Base-by-base conservation (phyloP, 2,797 vertebrate genomes). In the Astyanax mexicanus region DNA sequence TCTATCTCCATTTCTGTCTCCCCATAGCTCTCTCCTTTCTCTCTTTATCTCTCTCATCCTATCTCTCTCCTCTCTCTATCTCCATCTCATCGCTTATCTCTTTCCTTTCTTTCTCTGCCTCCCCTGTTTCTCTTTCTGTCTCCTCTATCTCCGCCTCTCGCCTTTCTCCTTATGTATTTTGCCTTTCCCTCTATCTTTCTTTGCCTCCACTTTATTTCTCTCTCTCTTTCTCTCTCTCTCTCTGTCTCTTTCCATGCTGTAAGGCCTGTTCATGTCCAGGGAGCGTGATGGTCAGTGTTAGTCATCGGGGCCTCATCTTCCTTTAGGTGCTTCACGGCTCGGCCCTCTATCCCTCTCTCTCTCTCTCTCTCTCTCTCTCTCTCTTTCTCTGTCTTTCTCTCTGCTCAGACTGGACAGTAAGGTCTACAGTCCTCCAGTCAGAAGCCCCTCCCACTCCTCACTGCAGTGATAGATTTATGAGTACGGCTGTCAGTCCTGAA, bases 1-100 rank as follows among this genome's bases (percentile, higher is more conserved):
- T 38, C 49, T 51, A 64, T 38, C 54, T 68, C 61, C 84, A 78
- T 74, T 75, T 82, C 70, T 72, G n/a, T n/a, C n/a, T n/a, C n/a
- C n/a, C n/a, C n/a, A n/a, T n/a, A n/a, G n/a, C n/a, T n/a, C n/a
- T n/a, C n/a, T n/a, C n/a, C 69, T n/a, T 6, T 47, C 27, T 47
- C 40, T n/a, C 25, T 45, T n/a, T 15, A 9, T 9, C 8, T 45
- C 15, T 35, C 42, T 37, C 25, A n/a, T n/a, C n/a, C n/a, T n/a
- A n/a, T n/a, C n/a, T n/a, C n/a, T n/a, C n/a, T n/a, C n/a, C n/a
- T n/a, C n/a, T n/a, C n/a, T n/a, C n/a, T n/a, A n/a, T n/a, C n/a
- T n/a, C n/a, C n/a, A n/a, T n/a, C n/a, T n/a, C n/a, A n/a, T n/a
- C n/a, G n/a, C n/a, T n/a, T n/a, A n/a, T n/a, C n/a, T n/a, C n/a